Evolutionary conservation across 2,113 vertebrate species (phyloP).

Genomic region (Hydrochoerus hydrochaeris): DNA sequence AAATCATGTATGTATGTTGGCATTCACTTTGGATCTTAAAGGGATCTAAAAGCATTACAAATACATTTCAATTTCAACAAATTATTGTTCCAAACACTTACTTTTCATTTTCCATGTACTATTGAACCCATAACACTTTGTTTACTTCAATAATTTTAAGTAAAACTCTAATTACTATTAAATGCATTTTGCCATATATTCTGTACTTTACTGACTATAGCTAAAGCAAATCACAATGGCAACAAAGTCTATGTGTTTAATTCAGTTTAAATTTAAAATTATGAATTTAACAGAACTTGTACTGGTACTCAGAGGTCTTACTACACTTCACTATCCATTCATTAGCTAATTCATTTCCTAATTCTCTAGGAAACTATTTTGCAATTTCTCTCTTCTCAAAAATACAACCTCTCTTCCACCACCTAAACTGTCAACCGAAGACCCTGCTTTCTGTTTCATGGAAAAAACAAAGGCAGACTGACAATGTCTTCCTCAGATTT

Average conservation of each 20-base stretch:
- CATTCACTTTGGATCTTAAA: background rate
- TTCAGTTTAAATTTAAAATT: background rate
- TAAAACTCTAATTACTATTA: background rate
- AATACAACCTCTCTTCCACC: background rate
- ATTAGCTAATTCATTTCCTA: background rate
- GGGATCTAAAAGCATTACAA: background rate
- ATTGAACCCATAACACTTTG: background rate
- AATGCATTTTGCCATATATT: background rate
- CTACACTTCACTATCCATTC: background rate
- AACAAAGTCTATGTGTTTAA: background rate
- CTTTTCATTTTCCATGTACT: background rate
- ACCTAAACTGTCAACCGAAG: background rate
- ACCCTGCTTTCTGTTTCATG: background rate
- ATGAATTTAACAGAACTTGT: background rate
- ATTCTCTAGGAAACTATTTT: background rate
- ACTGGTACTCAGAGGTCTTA: background rate
- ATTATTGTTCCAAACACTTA: background rate
- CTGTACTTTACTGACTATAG: background rate
- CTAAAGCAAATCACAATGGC: background rate
- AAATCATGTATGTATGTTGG: background rate
- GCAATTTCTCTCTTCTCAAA: slow-evolving; percentile 42
- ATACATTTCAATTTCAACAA: slow-evolving; percentile 10
- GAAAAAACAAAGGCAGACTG: background rate
- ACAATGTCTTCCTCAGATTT: background rate
- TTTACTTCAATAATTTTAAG: background rate